phyloP scores from a whole-genome alignment of 2,888 invertebrate genomes.

The Dorcus parallelipipedus region DNA sequence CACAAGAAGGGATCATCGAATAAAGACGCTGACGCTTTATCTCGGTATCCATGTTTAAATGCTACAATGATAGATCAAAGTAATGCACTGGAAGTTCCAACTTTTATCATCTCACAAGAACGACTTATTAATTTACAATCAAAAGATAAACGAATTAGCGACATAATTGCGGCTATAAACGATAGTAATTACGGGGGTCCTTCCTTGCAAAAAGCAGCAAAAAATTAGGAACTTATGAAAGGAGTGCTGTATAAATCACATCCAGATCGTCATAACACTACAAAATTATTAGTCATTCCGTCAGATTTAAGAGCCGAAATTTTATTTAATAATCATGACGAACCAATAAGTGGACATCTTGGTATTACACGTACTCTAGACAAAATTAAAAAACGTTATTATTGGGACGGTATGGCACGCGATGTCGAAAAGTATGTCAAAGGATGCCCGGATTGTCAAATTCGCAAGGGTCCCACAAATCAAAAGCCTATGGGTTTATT shows the following conservation, averaged over 20 bases:
- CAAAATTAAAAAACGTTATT: constrained; percentile 23
- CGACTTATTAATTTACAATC: too few species aligned
- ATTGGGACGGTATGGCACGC: constrained; percentile 18
- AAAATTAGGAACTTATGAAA: neutral
- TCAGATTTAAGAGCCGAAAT: constrained; percentile 19
- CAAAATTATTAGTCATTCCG: constrained; percentile 23
- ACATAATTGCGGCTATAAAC: too few species aligned
- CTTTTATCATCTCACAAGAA: too few species aligned
- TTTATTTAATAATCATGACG: constrained; percentile 20
- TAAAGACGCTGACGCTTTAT: constrained; percentile 13
- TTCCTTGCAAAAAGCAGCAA: neutral
- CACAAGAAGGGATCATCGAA: constrained; percentile 16
- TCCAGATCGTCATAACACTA: neutral
- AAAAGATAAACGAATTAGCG: too few species aligned
- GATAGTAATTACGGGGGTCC: too few species aligned
- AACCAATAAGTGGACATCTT: constrained; percentile 24
- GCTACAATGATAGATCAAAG: too few species aligned
- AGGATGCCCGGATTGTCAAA: constrained; percentile 26
- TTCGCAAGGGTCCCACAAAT: constrained; percentile 14
- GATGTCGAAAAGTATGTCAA: constrained; percentile 11
- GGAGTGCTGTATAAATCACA: neutral
- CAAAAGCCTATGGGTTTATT: constrained; percentile 18
- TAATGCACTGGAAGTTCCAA: too few species aligned
- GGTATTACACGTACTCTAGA: constrained; percentile 20
- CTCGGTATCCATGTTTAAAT: neutral